Percentiles rank a stretch among this genome's conserved stretches.
Evolutionary conservation across 2,797 vertebrate genomes (phyloP).

Genomic region (Austrolebias charrua): DNA sequence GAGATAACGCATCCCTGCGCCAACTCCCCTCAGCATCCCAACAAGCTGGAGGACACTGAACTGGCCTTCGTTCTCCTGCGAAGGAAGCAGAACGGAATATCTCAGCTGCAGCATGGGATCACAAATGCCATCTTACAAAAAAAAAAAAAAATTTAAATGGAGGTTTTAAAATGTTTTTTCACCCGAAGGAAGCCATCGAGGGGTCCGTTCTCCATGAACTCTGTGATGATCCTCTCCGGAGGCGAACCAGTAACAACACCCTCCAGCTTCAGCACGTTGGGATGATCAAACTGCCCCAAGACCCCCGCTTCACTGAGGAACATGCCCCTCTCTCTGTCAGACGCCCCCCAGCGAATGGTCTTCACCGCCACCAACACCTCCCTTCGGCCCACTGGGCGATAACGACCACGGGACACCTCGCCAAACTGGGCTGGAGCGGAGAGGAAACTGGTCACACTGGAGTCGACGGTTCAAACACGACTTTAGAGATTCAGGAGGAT

Average conservation of each 20-base stretch:
- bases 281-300: conserved; percentile 95
- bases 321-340: conserved; percentile 82
- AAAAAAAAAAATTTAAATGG: not conserved
- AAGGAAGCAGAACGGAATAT: not conserved
- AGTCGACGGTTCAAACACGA: not conserved
- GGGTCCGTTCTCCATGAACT: conserved; percentile 98
- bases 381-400: conserved; percentile 78
- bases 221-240: conserved; percentile 95
- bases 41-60: conserved; percentile 89
- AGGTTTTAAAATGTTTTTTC: conserved; percentile 20
- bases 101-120: not conserved
- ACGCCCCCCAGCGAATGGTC: conserved; percentile 81
- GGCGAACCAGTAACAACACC: conserved; percentile 80
- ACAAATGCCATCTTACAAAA: not conserved
- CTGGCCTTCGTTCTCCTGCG: conserved; percentile 84
- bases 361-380: conserved; percentile 82
- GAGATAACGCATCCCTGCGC: conserved; percentile 95
- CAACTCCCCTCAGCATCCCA: conserved; percentile 92
- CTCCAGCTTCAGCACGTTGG: conserved; percentile 84
- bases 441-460: not conserved
- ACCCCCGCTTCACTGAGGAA: conserved; percentile 95
- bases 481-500: not conserved
- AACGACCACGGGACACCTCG: conserved; percentile 81
- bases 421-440: conserved; percentile 84
- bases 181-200: conserved; percentile 97